phyloP scores from a whole-genome alignment of 1,140 invertebrate genomes.

The Micrasema longulum region DNA sequence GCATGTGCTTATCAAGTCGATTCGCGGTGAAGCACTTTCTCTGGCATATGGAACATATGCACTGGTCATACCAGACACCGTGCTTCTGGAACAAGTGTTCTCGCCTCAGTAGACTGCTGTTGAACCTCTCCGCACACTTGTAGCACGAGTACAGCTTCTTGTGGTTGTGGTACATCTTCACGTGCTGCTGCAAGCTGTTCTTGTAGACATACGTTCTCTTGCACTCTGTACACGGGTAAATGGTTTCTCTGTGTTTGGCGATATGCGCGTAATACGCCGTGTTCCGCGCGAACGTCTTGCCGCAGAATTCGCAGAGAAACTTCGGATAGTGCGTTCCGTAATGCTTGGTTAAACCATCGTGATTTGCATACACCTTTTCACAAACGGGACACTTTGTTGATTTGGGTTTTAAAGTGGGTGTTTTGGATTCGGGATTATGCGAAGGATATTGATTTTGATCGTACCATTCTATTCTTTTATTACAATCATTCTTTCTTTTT shows the following conservation, averaged over 20 bases:
- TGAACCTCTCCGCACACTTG: conserved; percentile 2
- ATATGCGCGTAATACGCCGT: not conserved
- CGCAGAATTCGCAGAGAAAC: conserved; percentile 17
- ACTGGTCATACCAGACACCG: not conserved
- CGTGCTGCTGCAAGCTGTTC: not conserved
- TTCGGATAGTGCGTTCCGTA: not conserved
- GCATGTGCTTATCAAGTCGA: not conserved
- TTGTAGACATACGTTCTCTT: not conserved
- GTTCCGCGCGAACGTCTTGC: not conserved
- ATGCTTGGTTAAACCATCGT: not conserved
- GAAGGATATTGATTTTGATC: conserved; percentile 8
- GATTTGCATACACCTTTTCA: not conserved
- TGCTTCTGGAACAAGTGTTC: not conserved
- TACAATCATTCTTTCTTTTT: not conserved
- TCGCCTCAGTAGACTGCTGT: not conserved
- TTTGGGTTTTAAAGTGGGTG: not conserved
- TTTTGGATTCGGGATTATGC: not conserved
- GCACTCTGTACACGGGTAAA: not conserved
- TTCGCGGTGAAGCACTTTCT: not conserved
- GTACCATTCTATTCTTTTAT: conserved; percentile 12
- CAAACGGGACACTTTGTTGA: conserved; percentile 8
- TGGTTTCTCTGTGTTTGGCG: not conserved
- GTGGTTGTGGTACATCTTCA: not conserved
- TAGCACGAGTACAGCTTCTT: not conserved
- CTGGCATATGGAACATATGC: not conserved